These are phyloP conservation scores for Engystomops pustulosus DNA, from an alignment of 2,113 vertebrate genomes.

Conservation along the genomic window DNA sequence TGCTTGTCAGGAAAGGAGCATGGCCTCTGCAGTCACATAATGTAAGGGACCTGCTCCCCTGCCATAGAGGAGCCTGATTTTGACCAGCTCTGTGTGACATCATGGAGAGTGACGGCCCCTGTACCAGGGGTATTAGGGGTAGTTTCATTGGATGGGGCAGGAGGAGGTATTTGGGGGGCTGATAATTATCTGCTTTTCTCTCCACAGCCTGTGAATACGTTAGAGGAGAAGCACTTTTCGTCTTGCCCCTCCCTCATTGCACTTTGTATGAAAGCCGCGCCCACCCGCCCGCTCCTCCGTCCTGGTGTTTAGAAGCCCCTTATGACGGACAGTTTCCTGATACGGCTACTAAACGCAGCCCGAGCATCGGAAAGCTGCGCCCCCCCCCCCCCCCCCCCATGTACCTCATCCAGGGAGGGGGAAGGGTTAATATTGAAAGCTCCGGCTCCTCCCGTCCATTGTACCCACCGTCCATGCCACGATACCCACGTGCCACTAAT, in stretches of 20 bases:
- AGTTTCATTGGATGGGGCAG: background rate
- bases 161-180: too few species aligned
- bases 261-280: slow-evolving; percentile 22
- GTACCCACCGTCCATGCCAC: too few species aligned
- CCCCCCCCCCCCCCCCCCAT: background rate
- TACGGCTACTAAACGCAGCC: slow-evolving; percentile 44
- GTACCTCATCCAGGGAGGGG: background rate
- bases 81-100: too few species aligned
- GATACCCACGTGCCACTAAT: background rate
- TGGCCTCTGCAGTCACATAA: too few species aligned
- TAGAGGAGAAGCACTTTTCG: slow-evolving; percentile 13
- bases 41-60: too few species aligned
- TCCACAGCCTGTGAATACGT: slow-evolving; percentile 22
- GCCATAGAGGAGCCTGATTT: too few species aligned
- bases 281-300: background rate
- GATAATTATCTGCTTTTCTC: background rate
- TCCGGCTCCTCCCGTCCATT: background rate
- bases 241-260: slow-evolving; percentile 20
- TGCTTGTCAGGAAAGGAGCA: too few species aligned
- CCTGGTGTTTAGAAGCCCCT: slow-evolving; percentile 43
- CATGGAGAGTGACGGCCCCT: too few species aligned
- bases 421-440: background rate
- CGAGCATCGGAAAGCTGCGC: background rate
- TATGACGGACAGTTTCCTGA: slow-evolving; percentile 51
- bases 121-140: background rate